Conservation (phyloP, 2,888 invertebrate species). For the Ctenicera cuprea region DNA sequence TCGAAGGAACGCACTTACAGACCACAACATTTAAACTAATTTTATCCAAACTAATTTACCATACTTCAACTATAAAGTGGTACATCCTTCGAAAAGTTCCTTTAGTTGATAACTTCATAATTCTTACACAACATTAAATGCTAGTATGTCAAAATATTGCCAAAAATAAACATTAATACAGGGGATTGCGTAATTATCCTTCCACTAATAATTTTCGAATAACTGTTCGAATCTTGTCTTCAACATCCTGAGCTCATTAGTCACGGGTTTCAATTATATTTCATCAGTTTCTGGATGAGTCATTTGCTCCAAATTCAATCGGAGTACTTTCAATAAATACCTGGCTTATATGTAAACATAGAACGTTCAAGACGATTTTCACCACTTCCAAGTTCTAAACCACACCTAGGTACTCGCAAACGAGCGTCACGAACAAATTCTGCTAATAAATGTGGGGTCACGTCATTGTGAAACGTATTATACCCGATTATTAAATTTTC, state of each 20-base stretch:
- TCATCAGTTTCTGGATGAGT: conserved; percentile 5
- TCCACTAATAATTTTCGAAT: not conserved
- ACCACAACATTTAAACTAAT: too few relatives aligned
- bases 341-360: not conserved
- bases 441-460: conserved; percentile 2
- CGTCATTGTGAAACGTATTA: not conserved
- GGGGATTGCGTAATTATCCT: too few relatives aligned
- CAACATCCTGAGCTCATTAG: conserved; percentile 11
- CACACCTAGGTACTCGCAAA: conserved; percentile 4
- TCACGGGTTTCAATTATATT: not conserved
- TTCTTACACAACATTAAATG: too few relatives aligned
- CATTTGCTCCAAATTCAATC: conserved; percentile 20
- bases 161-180: too few relatives aligned
- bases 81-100: too few relatives aligned
- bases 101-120: too few relatives aligned
- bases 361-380: too few relatives aligned
- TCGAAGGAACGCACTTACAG: too few relatives aligned
- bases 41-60: too few relatives aligned
- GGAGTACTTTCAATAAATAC: conserved; percentile 15
- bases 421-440: not conserved
- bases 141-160: too few relatives aligned
- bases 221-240: not conserved
- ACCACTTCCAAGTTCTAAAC: not conserved
- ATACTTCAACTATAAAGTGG: too few relatives aligned
- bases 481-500: conserved; percentile 10